These are phyloP conservation scores for Orthonyx spaldingii DNA, from an alignment of 2,113 vertebrate species.

Conservation along the genomic window DNA sequence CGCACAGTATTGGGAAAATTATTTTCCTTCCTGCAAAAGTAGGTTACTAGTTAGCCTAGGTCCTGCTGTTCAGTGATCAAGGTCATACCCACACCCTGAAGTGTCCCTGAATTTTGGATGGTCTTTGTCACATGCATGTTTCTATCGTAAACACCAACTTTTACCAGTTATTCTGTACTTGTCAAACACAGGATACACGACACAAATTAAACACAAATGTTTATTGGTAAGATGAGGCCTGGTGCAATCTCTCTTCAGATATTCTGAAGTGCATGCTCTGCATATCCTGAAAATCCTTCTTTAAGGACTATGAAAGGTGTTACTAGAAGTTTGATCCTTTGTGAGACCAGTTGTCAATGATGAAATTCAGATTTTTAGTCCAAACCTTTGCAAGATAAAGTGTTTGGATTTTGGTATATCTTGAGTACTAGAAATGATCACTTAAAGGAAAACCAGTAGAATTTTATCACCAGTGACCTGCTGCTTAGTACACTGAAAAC, in stretches of 20 bases:
- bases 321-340: background rate
- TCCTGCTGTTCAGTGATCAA: background rate
- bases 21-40: background rate
- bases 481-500: background rate
- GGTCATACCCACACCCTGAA: background rate
- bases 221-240: background rate
- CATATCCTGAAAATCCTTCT: background rate
- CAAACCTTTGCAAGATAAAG: background rate
- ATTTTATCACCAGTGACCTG: background rate
- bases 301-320: background rate
- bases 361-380: background rate
- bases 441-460: background rate
- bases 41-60: background rate
- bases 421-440: background rate
- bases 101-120: background rate
- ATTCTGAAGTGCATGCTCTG: background rate
- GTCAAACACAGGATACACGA: background rate
- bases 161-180: background rate
- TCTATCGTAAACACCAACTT: background rate
- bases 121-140: rapidly evolving
- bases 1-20: background rate
- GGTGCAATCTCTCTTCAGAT: background rate
- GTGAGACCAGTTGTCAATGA: background rate
- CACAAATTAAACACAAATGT: background rate
- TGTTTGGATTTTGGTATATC: background rate